Percentiles rank a stretch among this genome's conserved stretches.
These are phyloP conservation scores for Pandion haliaetus DNA, from an alignment of 2,113 vertebrate species.

Conservation along the genomic window DNA sequence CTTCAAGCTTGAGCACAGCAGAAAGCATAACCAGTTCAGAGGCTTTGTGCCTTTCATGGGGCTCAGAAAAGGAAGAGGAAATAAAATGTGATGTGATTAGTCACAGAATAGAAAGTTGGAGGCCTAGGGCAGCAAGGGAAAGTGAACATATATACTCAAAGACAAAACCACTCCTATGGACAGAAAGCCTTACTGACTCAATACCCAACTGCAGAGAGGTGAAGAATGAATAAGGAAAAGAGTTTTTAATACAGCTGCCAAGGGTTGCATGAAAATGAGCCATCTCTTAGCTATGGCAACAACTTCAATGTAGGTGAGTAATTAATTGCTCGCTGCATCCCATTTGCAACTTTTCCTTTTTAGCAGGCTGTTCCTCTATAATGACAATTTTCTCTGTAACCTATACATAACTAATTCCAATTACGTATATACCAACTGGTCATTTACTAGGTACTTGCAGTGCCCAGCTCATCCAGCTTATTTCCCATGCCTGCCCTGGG, in stretches of 20 bases:
- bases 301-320: not conserved
- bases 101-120: not conserved
- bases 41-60: not conserved
- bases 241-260: not conserved
- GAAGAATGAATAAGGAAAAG: not conserved
- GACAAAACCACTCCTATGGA: not conserved
- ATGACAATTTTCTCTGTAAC: not conserved
- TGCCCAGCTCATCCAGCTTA: not conserved
- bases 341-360: not conserved
- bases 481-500: not conserved
- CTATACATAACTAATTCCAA: not conserved
- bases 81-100: not conserved
- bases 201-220: not conserved
- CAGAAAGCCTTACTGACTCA: not conserved
- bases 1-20: not conserved
- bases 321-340: not conserved
- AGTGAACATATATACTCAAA: rapidly evolving
- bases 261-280: not conserved
- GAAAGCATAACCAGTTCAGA: not conserved
- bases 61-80: not conserved
- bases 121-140: not conserved
- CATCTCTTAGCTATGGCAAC: not conserved
- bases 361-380: not conserved
- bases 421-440: not conserved
- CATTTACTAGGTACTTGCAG: not conserved